phyloP scores from a whole-genome alignment of 1,140 invertebrate genomes.

The Limonius californicus region DNA sequence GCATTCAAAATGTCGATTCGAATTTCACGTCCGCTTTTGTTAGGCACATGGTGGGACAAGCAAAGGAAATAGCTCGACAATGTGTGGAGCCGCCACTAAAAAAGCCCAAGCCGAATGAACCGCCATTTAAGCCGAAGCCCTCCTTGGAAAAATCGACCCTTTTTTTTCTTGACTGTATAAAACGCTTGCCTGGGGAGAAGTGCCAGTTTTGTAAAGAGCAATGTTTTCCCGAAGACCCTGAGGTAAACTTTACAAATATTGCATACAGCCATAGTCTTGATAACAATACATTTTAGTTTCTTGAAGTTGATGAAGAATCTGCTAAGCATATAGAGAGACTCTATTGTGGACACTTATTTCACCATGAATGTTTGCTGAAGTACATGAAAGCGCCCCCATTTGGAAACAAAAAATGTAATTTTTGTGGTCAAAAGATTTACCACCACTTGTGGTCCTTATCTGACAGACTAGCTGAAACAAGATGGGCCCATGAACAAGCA shows the following conservation, averaged over 20 bases:
- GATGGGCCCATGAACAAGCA: constrained; percentile 77
- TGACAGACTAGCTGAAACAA: constrained; percentile 66
- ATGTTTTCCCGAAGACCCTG: constrained; percentile 59
- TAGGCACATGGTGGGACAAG: constrained; percentile 61
- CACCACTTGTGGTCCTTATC: constrained; percentile 74
- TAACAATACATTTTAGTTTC: constrained; percentile 48
- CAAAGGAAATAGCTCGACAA: constrained; percentile 62
- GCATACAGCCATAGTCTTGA: neutral
- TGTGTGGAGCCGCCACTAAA: constrained; percentile 68
- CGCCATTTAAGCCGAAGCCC: constrained; percentile 58
- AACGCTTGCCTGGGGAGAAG: constrained; percentile 56
- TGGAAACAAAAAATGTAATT: constrained; percentile 55
- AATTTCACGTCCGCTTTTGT: constrained; percentile 65
- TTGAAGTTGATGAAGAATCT: constrained; percentile 56
- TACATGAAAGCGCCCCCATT: constrained; percentile 76
- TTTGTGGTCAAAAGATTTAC: constrained; percentile 62
- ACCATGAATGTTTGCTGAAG: constrained; percentile 65
- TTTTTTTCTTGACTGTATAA: constrained; percentile 62
- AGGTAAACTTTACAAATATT: constrained; percentile 38
- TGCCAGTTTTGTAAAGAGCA: constrained; percentile 62
- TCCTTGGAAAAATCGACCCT: constrained; percentile 58
- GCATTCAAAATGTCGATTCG: constrained; percentile 56
- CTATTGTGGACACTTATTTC: constrained; percentile 74
- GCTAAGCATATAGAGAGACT: constrained; percentile 65
- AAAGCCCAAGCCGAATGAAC: constrained; percentile 46